phyloP scores from a whole-genome alignment of 2,797 vertebrate genomes.

The Eremophila alpestris region DNA sequence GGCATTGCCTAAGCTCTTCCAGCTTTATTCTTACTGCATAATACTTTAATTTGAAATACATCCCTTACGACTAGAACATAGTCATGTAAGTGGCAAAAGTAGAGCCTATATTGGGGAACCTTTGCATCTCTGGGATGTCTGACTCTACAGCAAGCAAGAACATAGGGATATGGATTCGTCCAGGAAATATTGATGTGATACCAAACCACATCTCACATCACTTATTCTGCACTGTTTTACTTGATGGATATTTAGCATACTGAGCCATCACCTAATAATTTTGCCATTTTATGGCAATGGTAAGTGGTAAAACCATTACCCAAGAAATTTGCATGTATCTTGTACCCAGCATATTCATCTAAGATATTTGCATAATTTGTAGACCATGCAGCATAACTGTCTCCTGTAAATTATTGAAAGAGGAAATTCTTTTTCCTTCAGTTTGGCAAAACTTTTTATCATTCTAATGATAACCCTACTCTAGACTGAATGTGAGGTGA shows the following conservation, averaged over 20 bases:
- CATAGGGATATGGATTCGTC: neutral
- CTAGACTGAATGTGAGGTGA: neutral
- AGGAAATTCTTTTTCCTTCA: neutral
- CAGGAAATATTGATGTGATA: neutral
- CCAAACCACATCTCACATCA: neutral
- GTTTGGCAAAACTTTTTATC: neutral
- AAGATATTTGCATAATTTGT: neutral
- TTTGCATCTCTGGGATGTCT: neutral
- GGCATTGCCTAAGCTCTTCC: neutral
- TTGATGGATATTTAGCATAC: neutral
- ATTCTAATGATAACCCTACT: neutral
- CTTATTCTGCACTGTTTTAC: neutral
- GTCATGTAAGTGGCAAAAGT: neutral
- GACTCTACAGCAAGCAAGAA: neutral
- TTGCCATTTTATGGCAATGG: neutral
- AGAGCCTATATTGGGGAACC: neutral
- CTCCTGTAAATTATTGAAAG: neutral
- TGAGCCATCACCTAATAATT: neutral
- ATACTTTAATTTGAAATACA: neutral
- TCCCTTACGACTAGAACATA: neutral
- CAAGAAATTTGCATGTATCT: neutral
- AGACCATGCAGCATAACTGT: neutral
- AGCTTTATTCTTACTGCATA: neutral
- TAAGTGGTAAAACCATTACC: neutral
- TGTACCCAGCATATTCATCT: neutral